Evolutionary conservation across 2,888 invertebrate species (phyloP).

Genomic region (Yponomeuta malinellus): DNA sequence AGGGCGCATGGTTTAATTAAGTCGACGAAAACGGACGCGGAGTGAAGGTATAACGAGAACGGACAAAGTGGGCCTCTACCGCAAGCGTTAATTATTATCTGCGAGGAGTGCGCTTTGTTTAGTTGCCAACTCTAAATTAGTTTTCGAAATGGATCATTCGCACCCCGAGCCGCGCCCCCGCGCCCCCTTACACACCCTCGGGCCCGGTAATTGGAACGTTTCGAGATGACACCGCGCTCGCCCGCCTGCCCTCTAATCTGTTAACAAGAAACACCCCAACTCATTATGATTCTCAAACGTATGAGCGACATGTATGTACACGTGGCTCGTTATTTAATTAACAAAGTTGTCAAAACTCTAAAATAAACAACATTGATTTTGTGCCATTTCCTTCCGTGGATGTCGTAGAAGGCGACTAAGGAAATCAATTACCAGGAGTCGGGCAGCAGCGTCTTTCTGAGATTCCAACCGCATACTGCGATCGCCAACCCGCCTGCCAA

Average conservation of each 20-base stretch:
- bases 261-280: constrained; percentile 58
- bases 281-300: constrained; percentile 3
- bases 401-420: too few relatives aligned
- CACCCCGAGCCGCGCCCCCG: constrained; percentile 52
- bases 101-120: constrained; percentile 75
- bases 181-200: constrained; percentile 37
- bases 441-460: too few relatives aligned
- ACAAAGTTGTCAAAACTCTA: not conserved
- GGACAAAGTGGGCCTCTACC: constrained; percentile 72
- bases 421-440: too few relatives aligned
- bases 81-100: constrained; percentile 76
- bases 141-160: constrained; percentile 77
- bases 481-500: too few relatives aligned
- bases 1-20: constrained; percentile 43
- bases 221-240: constrained; percentile 71
- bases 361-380: not conserved
- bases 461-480: too few relatives aligned
- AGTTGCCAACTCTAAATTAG: constrained; percentile 77
- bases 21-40: constrained; percentile 46
- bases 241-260: constrained; percentile 63
- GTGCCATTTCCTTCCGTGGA: not conserved
- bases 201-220: constrained; percentile 70
- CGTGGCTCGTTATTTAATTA: not conserved
- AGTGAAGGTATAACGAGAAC: constrained; percentile 60
- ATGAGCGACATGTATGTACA: constrained; percentile 13